Percentiles rank a stretch among this genome's conserved stretches.
Conservation (phyloP, 2,113 vertebrate genomes). For the Rynchops niger region DNA sequence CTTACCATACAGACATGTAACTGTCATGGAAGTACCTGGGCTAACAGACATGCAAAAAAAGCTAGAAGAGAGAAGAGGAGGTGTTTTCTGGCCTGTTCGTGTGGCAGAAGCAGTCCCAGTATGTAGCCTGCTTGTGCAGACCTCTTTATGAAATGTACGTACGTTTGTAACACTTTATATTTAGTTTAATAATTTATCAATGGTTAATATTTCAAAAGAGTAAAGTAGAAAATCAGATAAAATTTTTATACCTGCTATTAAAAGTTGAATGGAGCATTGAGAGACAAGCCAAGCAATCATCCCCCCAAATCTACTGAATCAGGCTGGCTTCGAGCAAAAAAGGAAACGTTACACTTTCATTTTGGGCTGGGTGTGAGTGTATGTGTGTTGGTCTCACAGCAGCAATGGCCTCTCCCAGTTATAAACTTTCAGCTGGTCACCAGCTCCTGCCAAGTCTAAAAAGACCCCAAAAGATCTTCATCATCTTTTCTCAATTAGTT, state of each 20-base stretch:
- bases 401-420: background rate
- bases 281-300: background rate
- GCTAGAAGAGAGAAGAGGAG: background rate
- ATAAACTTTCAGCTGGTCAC: background rate
- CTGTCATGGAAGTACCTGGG: background rate
- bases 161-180: conserved; percentile 75
- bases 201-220: conserved; percentile 78
- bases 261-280: conserved; percentile 62
- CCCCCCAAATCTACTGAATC: background rate
- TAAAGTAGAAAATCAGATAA: conserved; percentile 76
- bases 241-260: conserved; percentile 75
- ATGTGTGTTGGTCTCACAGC: background rate
- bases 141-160: conserved; percentile 50
- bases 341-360: background rate
- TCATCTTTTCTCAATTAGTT: background rate
- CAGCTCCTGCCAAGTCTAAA: background rate
- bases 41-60: background rate
- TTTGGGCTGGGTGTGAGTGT: background rate
- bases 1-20: background rate
- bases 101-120: conserved; percentile 12
- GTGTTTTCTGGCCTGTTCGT: background rate
- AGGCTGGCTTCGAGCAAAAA: background rate
- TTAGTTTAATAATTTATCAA: conserved; percentile 75
- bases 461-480: background rate
- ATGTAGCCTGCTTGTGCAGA: background rate